Evolutionary conservation across 2,797 vertebrate genomes (phyloP).

Genomic region (Bradypodion pumilum): DNA sequence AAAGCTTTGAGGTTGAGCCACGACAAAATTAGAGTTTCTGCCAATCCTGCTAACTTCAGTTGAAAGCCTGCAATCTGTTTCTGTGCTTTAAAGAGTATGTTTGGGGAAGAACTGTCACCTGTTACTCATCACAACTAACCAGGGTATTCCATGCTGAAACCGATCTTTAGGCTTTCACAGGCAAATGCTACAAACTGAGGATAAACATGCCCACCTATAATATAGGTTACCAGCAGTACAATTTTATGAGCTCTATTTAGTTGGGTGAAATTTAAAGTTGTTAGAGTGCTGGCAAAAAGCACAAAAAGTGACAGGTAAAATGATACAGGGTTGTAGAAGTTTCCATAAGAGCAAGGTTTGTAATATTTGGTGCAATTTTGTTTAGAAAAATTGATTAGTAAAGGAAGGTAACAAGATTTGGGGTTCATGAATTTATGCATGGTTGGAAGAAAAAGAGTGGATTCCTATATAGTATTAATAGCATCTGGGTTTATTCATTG

Average conservation of each 20-base stretch:
- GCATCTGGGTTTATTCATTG: neutral
- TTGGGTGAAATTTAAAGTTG: neutral
- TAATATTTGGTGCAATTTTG: neutral
- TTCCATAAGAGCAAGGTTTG: neutral
- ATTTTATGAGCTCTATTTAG: neutral
- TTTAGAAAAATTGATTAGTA: neutral
- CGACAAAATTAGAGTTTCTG: constrained; percentile 57
- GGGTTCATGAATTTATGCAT: neutral
- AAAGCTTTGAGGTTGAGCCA: constrained; percentile 35
- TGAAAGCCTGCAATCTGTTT: constrained; percentile 49
- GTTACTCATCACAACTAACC: constrained; percentile 18
- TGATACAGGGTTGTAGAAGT: neutral
- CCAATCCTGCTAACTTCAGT: constrained; percentile 53
- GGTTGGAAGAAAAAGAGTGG: neutral
- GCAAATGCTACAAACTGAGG: neutral
- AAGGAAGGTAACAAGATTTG: neutral
- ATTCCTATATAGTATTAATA: neutral
- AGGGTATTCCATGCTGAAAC: constrained; percentile 32
- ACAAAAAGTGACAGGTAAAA: neutral
- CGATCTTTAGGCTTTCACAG: constrained; percentile 22
- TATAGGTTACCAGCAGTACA: neutral
- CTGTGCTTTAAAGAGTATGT: constrained; percentile 16
- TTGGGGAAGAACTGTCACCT: neutral
- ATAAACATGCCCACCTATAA: neutral
- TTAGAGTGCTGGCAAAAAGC: neutral